Evolutionary conservation across 2,888 invertebrate genomes (phyloP).

Genomic region (Chymomyza fuscimana): DNA sequence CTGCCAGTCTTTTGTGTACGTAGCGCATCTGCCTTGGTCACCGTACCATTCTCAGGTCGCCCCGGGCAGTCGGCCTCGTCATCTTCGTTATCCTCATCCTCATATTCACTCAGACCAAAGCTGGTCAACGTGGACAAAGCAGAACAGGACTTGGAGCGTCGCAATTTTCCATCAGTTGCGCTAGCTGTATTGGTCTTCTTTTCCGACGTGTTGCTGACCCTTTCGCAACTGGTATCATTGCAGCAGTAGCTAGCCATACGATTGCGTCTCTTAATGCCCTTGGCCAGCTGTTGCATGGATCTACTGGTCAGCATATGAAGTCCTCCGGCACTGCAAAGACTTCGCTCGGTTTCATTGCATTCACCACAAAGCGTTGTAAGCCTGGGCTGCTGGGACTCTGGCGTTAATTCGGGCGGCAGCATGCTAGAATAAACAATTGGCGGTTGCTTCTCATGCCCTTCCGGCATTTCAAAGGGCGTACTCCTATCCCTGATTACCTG

Average conservation of each 20-base stretch:
- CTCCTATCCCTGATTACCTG: slow-evolving; percentile 67
- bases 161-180: slow-evolving; percentile 78
- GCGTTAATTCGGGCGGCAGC: not conserved
- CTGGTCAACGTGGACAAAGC: slow-evolving; percentile 80
- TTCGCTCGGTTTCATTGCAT: slow-evolving; percentile 81
- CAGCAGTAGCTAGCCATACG: slow-evolving; percentile 85
- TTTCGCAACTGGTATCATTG: slow-evolving; percentile 78
- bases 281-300: slow-evolving; percentile 81
- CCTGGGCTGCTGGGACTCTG: slow-evolving; percentile 19
- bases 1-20: slow-evolving; percentile 49
- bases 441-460: not conserved
- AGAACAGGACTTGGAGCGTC: slow-evolving; percentile 85
- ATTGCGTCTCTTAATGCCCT: slow-evolving; percentile 81
- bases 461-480: slow-evolving; percentile 49
- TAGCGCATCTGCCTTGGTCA: slow-evolving; percentile 24
- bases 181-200: slow-evolving; percentile 35
- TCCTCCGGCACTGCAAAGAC: slow-evolving; percentile 82
- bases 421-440: not conserved
- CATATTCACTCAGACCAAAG: slow-evolving; percentile 10
- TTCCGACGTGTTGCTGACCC: slow-evolving; percentile 25
- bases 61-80: slow-evolving; percentile 55
- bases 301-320: slow-evolving; percentile 83
- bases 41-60: slow-evolving; percentile 52
- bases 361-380: slow-evolving; percentile 66
- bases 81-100: slow-evolving; percentile 44